Evolutionary conservation across 1,140 invertebrate species (phyloP).

Genomic region (Achroia grisella): DNA sequence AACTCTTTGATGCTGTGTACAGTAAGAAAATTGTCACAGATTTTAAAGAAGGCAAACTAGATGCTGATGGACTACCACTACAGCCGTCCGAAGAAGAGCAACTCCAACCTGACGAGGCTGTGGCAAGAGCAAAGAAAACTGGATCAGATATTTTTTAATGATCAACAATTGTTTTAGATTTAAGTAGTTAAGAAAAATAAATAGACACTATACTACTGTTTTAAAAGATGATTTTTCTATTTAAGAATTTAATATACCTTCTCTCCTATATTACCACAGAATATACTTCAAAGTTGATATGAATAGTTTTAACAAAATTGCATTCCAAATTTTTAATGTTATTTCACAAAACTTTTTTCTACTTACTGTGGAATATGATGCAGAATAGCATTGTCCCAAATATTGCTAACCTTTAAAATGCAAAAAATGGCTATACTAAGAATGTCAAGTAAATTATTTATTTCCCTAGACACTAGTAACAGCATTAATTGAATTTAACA

Average conservation of each 20-base stretch:
- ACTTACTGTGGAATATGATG: too few species aligned
- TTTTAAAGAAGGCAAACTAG: slow-evolving; percentile 82
- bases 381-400: too few species aligned
- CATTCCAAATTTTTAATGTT: too few species aligned
- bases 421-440: too few species aligned
- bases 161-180: background rate
- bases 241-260: slow-evolving; percentile 11
- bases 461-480: too few species aligned
- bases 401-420: too few species aligned
- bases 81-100: slow-evolving; percentile 84
- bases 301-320: too few species aligned
- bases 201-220: slow-evolving; percentile 12
- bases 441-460: too few species aligned
- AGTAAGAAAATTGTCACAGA: slow-evolving; percentile 86
- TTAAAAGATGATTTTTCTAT: background rate
- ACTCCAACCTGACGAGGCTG: slow-evolving; percentile 82
- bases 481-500: too few species aligned
- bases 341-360: too few species aligned
- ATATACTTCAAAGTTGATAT: too few species aligned
- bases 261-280: slow-evolving; percentile 6
- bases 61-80: slow-evolving; percentile 78
- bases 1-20: slow-evolving; percentile 90
- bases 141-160: slow-evolving; percentile 85
- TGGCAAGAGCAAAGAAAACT: slow-evolving; percentile 78
- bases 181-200: slow-evolving; percentile 19